These are phyloP conservation scores for Palythoa heliodiscus DNA, from an alignment of 92 coral and sea anemone genomes.

Conservation along the genomic window DNA sequence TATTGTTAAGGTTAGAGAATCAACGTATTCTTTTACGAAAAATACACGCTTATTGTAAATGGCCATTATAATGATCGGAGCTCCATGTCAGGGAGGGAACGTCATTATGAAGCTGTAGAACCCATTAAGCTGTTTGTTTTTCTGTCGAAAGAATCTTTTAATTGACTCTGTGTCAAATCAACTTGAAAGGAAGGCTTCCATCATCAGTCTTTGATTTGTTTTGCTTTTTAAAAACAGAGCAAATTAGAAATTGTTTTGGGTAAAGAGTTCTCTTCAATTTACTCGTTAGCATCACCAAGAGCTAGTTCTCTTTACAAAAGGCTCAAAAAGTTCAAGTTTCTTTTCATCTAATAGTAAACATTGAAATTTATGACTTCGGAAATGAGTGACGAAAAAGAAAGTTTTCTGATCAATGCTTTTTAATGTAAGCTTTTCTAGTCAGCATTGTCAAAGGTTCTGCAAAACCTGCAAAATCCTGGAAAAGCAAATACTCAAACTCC, in stretches of 20 bases:
- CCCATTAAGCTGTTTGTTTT: slow-evolving; percentile 38
- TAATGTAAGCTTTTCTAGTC: no score
- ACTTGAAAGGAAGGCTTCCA: neutral
- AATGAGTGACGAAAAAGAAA: no score
- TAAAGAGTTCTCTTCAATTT: neutral
- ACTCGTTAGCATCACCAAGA: neutral
- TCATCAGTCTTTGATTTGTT: neutral
- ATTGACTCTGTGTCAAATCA: slow-evolving; percentile 1
- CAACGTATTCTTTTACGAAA: neutral
- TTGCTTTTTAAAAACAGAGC: neutral
- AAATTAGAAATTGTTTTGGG: neutral
- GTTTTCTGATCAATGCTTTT: no score
- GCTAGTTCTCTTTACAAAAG: no score
- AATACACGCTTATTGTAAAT: neutral
- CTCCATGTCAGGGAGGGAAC: neutral
- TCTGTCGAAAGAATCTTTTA: slow-evolving; percentile 13
- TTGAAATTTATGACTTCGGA: no score
- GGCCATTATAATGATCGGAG: neutral
- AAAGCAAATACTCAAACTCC: no score
- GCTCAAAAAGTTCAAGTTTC: neutral
- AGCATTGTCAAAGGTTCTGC: no score
- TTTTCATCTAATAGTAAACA: no score
- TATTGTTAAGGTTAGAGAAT: neutral
- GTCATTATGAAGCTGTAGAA: neutral
- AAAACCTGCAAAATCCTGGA: no score